Base-by-base conservation (phyloP, 2,888 invertebrate genomes). In the Leptinotarsa peninsularis region DNA sequence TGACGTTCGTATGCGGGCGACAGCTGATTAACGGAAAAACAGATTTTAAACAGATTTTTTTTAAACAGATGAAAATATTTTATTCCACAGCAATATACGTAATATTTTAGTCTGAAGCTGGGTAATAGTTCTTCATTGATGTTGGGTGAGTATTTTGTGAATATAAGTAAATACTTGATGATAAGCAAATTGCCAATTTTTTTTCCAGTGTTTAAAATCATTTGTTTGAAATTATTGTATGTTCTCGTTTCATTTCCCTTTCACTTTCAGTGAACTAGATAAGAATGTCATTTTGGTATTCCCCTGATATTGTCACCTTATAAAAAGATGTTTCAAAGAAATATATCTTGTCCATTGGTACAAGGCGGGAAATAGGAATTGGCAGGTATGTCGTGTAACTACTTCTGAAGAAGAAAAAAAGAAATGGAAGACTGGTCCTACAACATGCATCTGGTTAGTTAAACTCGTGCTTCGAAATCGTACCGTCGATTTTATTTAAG, bases 371-470 rank as follows among this genome's bases (percentile, higher is more conserved):
- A n/a, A n/a, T 43, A 17, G 27, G 63, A 33, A 33, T 23, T 14
- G 63, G 14, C n/a, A 63, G 63, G 63, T 63, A 63, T 63, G 63
- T 33, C 17, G 33, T 63, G 63, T 63, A n/a, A 5, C 63, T 63
- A 63, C 63, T 63, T 63, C 63, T 63, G 43, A 63, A 63, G 63
- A 63, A 63, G 63, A 63, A 63, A 63, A 27, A 63, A 43, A 43
- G 43, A 63, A 63, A n/a, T 63, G 10, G n/a, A 63, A 63, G 18
- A 63, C n/a, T 63, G 33, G 43, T 63, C 15, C 63, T 52, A 52
- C 15, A 17, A 18, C 63, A 63, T 63, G 63, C 63, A 33, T 43
- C 63, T 18, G 33, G 33, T n/a, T n/a, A 15, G n/a, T 43, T 43
- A 17, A 63, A 63, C n/a, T 33, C 27, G n/a, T 63, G 43, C 63